phyloP scores from a whole-genome alignment of 1,140 invertebrate genomes.

The Lerema accius region DNA sequence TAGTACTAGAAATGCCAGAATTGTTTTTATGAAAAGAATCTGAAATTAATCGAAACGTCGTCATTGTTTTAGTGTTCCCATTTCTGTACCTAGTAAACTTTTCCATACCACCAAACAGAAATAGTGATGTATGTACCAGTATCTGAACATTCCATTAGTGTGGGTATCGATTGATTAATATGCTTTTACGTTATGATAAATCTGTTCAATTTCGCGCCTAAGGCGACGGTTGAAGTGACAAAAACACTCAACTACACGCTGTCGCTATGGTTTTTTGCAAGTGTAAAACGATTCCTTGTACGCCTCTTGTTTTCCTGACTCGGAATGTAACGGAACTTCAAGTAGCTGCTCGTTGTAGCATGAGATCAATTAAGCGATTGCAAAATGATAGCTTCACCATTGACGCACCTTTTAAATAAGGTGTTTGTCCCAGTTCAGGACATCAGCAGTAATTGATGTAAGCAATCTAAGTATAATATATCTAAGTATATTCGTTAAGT shows the following conservation, averaged over 20 bases:
- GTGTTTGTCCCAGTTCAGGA: not conserved
- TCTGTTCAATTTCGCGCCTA: constrained; percentile 5
- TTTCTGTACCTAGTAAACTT: no score
- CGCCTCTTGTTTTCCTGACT: constrained; percentile 37
- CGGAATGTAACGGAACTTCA: constrained; percentile 46
- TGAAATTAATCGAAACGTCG: no score
- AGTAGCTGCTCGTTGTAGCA: constrained; percentile 35
- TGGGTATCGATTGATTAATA: constrained; percentile 13
- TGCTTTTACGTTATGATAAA: constrained; percentile 12
- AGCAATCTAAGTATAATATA: not conserved
- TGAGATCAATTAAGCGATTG: constrained; percentile 57
- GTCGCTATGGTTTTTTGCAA: constrained; percentile 34
- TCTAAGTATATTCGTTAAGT: not conserved
- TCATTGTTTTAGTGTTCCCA: no score
- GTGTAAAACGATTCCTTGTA: constrained; percentile 33
- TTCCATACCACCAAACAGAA: no score
- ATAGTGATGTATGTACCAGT: no score
- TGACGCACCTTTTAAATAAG: constrained; percentile 22
- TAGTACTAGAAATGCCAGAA: no score
- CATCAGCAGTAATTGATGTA: not conserved
- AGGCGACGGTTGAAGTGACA: constrained; percentile 17
- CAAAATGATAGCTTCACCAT: constrained; percentile 25
- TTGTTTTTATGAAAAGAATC: no score
- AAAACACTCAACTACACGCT: constrained; percentile 18
- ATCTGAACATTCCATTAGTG: no score